Evolutionary conservation across 2,888 invertebrate species (phyloP), one percentile per base, ranked within the genome.

Genomic region (Philopedon plagiatum): DNA sequence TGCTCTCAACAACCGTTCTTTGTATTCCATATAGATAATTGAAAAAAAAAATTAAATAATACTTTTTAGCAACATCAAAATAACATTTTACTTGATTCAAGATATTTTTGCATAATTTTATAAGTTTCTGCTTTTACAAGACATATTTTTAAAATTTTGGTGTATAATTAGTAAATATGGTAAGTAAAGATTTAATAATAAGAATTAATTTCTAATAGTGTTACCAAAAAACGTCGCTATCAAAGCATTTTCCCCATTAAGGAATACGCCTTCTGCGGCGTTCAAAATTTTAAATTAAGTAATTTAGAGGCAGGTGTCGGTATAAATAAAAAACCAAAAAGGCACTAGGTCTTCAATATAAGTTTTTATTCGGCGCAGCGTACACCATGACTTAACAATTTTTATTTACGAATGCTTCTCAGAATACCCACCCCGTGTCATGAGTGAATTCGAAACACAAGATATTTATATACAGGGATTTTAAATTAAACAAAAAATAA

Each of bases 261-360:
- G 56, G 54, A 60, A 37, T 46, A 65, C 49, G 60, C 68, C 71
- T 66, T 66, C 64, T 54, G 46, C 62, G 32, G 63, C 49, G 64
- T 56, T 74, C 72, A 66, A 76, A 76, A 67, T 78, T 78, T 78
- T 77, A 77, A 78, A 78, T 78, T 77, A 75, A 76, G 76, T 73
- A 77, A 75, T 78, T 75, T 76, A 74, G 75, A 77, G 76, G 78
- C 78, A 78, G 78, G 78, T 79, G 78, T 73, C 78, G 74, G 75
- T 73, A 49, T 63, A 67, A 68, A 71, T 58, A 65, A 73, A 73
- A 73, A 66, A 65, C 56, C 63, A 49, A 74, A 74, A 73, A 75
- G 72, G 71, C 62, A 72, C 58, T 75, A 69, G 75, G 71, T 67
- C 74, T 74, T 74, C 74, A 68, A 70, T 73, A 70, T 73, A 74